Evolutionary conservation across 2,113 vertebrate genomes (phyloP).

Genomic region (Carassius gibelio): DNA sequence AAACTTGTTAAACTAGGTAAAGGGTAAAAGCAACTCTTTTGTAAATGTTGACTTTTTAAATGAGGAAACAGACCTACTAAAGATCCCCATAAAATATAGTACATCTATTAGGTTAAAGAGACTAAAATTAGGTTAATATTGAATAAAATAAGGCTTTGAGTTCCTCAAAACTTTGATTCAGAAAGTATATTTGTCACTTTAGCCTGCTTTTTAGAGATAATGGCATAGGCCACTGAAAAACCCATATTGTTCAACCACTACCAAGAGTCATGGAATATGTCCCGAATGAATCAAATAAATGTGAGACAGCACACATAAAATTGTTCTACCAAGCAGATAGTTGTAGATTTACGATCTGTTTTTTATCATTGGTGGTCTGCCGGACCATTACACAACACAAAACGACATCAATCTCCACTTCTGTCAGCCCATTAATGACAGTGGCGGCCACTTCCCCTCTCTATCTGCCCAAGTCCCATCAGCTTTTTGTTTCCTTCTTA

Average conservation of each 20-base stretch:
- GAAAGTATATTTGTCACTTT: not conserved
- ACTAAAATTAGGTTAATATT: not conserved
- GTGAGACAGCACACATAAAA: not conserved
- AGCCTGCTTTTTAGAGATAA: slow-evolving; percentile 4
- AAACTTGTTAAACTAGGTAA: too few species aligned
- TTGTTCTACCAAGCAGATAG: slow-evolving; percentile 25
- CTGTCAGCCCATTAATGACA: slow-evolving; percentile 46
- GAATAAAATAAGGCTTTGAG: not conserved
- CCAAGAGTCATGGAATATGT: not conserved
- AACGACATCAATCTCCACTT: slow-evolving; percentile 47
- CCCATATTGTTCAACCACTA: not conserved
- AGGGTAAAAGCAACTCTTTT: not conserved
- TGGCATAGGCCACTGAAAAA: not conserved
- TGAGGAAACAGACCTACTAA: not conserved
- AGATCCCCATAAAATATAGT: not conserved
- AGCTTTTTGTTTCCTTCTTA: slow-evolving; percentile 45
- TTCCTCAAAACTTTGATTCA: not conserved
- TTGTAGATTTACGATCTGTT: slow-evolving; percentile 37
- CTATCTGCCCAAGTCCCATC: slow-evolving; percentile 24
- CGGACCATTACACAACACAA: slow-evolving; percentile 45
- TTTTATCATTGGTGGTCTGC: slow-evolving; percentile 46
- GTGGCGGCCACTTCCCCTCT: slow-evolving; percentile 36
- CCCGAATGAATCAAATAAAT: slow-evolving; percentile 6
- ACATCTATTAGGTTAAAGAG: not conserved
- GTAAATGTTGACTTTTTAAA: not conserved